Evolutionary conservation across 2,888 invertebrate genomes (phyloP).

Genomic region (Chrysolina americana): DNA sequence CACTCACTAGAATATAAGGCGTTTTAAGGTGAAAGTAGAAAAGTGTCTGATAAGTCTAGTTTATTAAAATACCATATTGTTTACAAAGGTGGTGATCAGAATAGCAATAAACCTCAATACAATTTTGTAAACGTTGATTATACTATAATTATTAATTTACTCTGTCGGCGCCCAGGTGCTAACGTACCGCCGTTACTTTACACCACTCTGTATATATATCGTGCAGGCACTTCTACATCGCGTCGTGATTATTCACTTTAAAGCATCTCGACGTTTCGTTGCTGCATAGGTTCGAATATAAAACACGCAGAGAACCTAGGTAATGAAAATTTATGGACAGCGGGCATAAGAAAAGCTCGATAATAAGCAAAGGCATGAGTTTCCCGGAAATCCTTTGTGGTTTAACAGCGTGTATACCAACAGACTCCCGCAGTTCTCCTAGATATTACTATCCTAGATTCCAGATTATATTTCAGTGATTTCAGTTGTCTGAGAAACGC

Average conservation of each 20-base stretch:
- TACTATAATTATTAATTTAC: no score
- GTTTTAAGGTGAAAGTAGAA: no score
- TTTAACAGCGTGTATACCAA: not conserved
- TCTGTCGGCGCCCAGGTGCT: no score
- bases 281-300: conserved; percentile 27
- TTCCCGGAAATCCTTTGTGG: conserved; percentile 36
- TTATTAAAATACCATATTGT: no score
- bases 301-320: conserved; percentile 27
- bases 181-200: no score
- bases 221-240: not conserved
- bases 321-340: conserved; percentile 40
- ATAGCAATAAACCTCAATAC: no score
- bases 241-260: conserved; percentile 34
- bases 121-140: no score
- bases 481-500: conserved; percentile 11
- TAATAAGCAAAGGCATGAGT: conserved; percentile 31
- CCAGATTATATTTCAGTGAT: conserved; percentile 25
- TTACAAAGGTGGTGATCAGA: no score
- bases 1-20: no score
- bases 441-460: conserved; percentile 15
- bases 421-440: conserved; percentile 15
- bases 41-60: no score
- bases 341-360: conserved; percentile 32
- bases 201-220: not conserved
- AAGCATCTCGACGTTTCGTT: conserved; percentile 22